A percentile compares a stretch with the other conserved stretches of the same genome.
Conservation (phyloP, 30 jellyfish, hydroid and myxozoan species). For the Chironex yamaguchii region DNA sequence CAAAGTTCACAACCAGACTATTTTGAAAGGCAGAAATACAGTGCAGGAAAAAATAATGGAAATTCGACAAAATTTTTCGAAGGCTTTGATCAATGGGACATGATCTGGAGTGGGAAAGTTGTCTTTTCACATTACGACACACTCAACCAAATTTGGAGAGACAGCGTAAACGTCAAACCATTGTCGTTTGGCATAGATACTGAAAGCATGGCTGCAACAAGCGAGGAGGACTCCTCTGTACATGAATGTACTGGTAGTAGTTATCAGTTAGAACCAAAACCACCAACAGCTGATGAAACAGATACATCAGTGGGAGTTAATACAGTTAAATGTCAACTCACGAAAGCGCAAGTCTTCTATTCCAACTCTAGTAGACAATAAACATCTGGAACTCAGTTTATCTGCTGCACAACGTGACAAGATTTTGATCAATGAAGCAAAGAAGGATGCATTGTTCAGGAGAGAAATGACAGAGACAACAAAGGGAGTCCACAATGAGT, state of each 20-base stretch:
- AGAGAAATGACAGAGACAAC: conserved; percentile 32
- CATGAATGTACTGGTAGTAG: too few species aligned
- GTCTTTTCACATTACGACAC: conserved; percentile 35
- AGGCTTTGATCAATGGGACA: conserved; percentile 53
- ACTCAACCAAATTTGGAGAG: conserved; percentile 54
- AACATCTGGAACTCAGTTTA: conserved; percentile 43
- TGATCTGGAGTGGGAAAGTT: conserved; percentile 63
- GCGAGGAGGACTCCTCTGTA: too few species aligned
- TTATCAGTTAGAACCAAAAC: neutral
- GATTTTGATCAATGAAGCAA: conserved; percentile 37
- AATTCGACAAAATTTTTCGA: conserved; percentile 49
- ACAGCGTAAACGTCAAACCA: conserved; percentile 53
- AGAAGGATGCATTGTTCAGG: conserved; percentile 51
- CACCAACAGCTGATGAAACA: too few species aligned
- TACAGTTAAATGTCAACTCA: neutral
- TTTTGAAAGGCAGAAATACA: conserved; percentile 3
- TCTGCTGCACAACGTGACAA: conserved; percentile 63
- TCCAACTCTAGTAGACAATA: conserved; percentile 57
- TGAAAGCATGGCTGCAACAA: neutral
- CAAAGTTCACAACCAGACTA: neutral
- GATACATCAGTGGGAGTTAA: too few species aligned
- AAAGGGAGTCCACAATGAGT: conserved; percentile 2
- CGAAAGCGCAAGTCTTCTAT: conserved; percentile 1
- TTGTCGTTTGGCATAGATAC: conserved; percentile 7
- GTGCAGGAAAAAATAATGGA: conserved; percentile 65